Evolutionary conservation across 2,797 vertebrate genomes (phyloP).

Genomic region (Clarias laeviceps): DNA sequence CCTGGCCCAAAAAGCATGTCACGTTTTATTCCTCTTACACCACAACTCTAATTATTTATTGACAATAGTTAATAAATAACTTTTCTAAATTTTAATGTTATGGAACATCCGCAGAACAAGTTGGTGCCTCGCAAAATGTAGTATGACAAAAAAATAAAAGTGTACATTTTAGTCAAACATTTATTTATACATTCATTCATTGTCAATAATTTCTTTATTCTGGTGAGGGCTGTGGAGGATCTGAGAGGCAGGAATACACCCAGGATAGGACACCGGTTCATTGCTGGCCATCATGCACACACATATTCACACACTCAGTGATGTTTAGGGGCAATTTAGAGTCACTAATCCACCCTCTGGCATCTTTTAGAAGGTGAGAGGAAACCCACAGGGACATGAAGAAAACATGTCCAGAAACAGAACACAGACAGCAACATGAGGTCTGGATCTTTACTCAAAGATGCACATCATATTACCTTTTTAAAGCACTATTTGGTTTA

Average conservation of each 20-base stretch:
- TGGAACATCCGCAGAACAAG: too few relatives aligned
- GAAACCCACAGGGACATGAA: neutral
- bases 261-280: neutral
- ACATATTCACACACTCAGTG: neutral
- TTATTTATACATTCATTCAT: neutral
- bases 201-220: neutral
- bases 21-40: neutral
- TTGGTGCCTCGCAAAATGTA: neutral
- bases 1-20: neutral
- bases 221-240: neutral
- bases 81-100: neutral
- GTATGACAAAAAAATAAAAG: neutral
- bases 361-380: neutral
- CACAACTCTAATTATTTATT: neutral
- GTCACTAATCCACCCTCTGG: neutral
- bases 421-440: neutral
- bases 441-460: neutral
- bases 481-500: neutral
- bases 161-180: neutral
- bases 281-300: neutral
- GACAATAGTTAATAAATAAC: too few relatives aligned
- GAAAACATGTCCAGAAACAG: neutral
- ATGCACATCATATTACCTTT: neutral
- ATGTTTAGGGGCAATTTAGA: constrained; percentile 2
- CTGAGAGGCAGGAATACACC: neutral